A percentile compares a stretch with the other conserved stretches of the same genome.
phyloP scores from a whole-genome alignment of 2,888 invertebrate genomes.

The Listrodromus nycthemerus region DNA sequence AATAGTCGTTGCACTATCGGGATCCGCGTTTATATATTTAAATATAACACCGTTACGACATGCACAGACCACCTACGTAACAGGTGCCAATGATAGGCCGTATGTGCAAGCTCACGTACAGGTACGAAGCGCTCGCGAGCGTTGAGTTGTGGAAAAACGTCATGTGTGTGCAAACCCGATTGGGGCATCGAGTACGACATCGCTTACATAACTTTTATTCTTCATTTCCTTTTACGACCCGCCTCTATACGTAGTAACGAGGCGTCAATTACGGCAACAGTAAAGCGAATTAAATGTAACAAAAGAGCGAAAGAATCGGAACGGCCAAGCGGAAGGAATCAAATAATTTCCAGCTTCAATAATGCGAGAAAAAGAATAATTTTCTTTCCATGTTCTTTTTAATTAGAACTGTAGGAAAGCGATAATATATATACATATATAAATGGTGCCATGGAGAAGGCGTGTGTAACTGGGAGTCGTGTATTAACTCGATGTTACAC shows the following conservation, averaged over 20 bases:
- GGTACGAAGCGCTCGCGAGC: background rate
- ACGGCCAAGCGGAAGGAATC: background rate
- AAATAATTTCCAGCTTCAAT: background rate
- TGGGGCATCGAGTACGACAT: background rate
- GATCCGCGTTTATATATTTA: conserved; percentile 17
- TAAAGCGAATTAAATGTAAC: background rate
- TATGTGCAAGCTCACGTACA: background rate
- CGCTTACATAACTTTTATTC: background rate
- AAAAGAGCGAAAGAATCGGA: background rate
- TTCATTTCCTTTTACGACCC: background rate
- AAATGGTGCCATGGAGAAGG: background rate
- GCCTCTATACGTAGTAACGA: background rate
- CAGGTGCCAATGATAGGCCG: conserved; percentile 55
- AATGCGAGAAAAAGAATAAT: background rate
- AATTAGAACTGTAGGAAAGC: background rate
- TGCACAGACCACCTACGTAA: conserved; percentile 29
- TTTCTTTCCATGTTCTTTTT: background rate
- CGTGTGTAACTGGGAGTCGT: background rate
- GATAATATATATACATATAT: background rate
- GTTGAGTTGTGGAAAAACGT: background rate
- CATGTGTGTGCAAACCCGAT: background rate
- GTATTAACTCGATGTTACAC: conserved; percentile 10
- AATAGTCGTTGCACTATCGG: conserved; percentile 54
- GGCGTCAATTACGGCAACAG: background rate
- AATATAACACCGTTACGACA: background rate